Evolutionary conservation across 2,797 vertebrate genomes (phyloP), one percentile per base, ranked within the genome.

Genomic region (Sebastes alutus): DNA sequence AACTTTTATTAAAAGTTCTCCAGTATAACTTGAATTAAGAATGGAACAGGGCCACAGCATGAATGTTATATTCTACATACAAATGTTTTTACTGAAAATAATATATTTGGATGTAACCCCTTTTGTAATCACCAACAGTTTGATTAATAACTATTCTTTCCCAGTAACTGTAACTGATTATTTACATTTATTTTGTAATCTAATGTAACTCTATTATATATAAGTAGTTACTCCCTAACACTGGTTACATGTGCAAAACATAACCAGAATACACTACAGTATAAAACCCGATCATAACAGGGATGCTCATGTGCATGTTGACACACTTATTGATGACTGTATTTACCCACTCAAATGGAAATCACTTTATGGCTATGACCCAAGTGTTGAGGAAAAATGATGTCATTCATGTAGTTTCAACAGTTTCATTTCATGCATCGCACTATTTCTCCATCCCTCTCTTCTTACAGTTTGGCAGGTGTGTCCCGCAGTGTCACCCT

Each of bases 401-500:
- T 18, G 25, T 25, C 22, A 20, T 18, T 49, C 46, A 49, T 49
- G 46, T 29, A 7, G 33, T 42, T 25, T 16, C 3, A 32, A 32
- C 33, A 32, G 29, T 55, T 35, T 46, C 1, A 72, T 42, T 23
- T 74, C 32, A 58, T 18, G 33, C 62, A 8, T 65, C 13, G 4
- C 2, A 20, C 22, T 63, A 22, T 54, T 14, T 67, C 1, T 33
- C 30, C 55, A 1, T 46, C 46, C 11, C 2, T 46, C 6, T 75
- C 29, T 55, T 56, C 10, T 2, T 68, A 5, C 90, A 99, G 98
- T 93, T 95, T 99, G 89, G 98, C 98, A 3, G 98, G 98, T 2
- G 97, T 99, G 84, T 99, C 98, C 67, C 97, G 98, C 66, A 99
- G 98, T 0, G 97, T 98, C 72, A 99, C 98, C 0, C 82, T 99